phyloP scores from a whole-genome alignment of 1,140 invertebrate species.

The Epicauta chinensis region DNA sequence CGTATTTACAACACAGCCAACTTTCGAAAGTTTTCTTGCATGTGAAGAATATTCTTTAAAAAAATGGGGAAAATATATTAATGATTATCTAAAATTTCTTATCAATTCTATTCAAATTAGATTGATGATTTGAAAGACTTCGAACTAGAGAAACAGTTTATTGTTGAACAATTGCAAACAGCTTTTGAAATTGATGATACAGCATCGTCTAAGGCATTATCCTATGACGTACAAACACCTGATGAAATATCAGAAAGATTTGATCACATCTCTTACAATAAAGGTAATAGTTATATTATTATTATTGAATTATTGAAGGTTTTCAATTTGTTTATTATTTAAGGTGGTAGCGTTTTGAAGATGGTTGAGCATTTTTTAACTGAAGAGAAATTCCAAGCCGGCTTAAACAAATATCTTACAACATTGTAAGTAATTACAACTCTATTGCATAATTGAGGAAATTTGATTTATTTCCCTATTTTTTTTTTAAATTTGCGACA shows the following conservation, averaged over 20 bases:
- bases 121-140: no score
- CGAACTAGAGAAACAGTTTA: slow-evolving; percentile 48
- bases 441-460: no score
- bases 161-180: slow-evolving; percentile 57
- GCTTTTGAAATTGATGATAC: slow-evolving; percentile 59
- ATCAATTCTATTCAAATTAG: no score
- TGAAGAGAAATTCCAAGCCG: slow-evolving; percentile 52
- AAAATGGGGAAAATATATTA: no score
- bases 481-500: no score
- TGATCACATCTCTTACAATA: slow-evolving; percentile 54
- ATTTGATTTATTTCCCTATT: neutral
- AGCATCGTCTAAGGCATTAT: slow-evolving; percentile 53
- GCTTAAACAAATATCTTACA: slow-evolving; percentile 50
- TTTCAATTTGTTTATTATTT: neutral
- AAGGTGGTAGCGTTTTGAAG: slow-evolving; percentile 56
- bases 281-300: slow-evolving; percentile 43
- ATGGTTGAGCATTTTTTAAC: slow-evolving; percentile 71
- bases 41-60: no score
- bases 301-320: neutral
- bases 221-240: slow-evolving; percentile 42
- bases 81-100: no score
- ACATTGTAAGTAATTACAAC: slow-evolving; percentile 40
- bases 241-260: slow-evolving; percentile 50
- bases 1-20: no score
- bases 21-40: no score